Conservation (phyloP, 2,113 vertebrate genomes). For the Chloebia gouldiae region DNA sequence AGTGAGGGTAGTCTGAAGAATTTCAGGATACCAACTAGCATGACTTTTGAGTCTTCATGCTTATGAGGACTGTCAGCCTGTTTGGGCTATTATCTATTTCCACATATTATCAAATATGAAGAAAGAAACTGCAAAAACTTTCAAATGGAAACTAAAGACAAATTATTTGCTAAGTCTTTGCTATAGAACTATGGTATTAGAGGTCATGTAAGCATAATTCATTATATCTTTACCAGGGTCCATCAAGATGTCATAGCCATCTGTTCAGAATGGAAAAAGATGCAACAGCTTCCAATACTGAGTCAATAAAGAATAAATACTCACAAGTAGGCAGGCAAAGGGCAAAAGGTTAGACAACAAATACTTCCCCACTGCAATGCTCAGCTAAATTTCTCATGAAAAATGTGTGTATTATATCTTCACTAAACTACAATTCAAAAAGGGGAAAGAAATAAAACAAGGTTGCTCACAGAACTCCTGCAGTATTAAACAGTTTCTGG, state of each 20-base stretch:
- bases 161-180: background rate
- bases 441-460: conserved; percentile 4
- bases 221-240: background rate
- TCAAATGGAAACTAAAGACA: background rate
- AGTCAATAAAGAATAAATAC: background rate
- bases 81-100: background rate
- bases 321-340: background rate
- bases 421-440: background rate
- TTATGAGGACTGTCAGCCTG: background rate
- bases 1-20: background rate
- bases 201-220: background rate
- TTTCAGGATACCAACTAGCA: background rate
- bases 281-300: background rate
- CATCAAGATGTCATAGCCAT: background rate
- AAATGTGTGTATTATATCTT: background rate
- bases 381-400: background rate
- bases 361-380: background rate
- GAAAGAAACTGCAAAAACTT: background rate
- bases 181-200: background rate
- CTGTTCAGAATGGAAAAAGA: background rate
- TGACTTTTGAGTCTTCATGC: background rate
- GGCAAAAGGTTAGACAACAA: background rate
- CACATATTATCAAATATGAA: background rate
- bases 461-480: background rate
- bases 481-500: background rate